A percentile compares a stretch with the other conserved stretches of the same genome.
Conservation (phyloP, 1,140 invertebrate species). For the Probaryconus sp. region DNA sequence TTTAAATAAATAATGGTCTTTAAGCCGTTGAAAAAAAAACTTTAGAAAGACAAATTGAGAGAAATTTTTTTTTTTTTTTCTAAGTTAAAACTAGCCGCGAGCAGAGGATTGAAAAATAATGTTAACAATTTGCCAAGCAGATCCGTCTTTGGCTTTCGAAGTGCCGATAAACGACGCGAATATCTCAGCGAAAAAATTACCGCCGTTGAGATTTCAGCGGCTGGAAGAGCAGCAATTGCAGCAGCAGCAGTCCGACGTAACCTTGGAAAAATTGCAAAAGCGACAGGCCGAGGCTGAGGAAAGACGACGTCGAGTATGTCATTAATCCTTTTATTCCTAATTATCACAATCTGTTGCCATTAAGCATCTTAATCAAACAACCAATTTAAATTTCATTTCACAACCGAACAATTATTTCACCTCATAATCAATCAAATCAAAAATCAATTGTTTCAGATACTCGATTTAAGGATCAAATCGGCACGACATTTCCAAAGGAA, state of each 20-base stretch:
- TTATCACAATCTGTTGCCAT: not conserved
- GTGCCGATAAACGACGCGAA: slow-evolving; percentile 60
- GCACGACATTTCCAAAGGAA: slow-evolving; percentile 53
- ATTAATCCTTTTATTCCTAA: slow-evolving; percentile 5
- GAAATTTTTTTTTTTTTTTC: slow-evolving; percentile 8
- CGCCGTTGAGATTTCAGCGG: slow-evolving; percentile 67
- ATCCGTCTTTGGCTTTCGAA: slow-evolving; percentile 66
- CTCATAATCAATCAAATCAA: not conserved
- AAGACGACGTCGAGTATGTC: slow-evolving; percentile 65
- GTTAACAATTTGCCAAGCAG: too few species aligned
- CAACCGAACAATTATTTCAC: not conserved
- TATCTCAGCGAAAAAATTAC: slow-evolving; percentile 66
- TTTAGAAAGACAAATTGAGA: too few species aligned
- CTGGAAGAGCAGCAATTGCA: slow-evolving; percentile 65
- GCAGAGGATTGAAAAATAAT: too few species aligned
- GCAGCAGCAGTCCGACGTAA: slow-evolving; percentile 43
- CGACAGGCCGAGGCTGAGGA: slow-evolving; percentile 69
- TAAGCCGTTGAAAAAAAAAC: too few species aligned
- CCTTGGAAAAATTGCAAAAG: slow-evolving; percentile 68
- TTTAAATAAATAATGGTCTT: too few species aligned
- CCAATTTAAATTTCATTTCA: not conserved
- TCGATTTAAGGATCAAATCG: slow-evolving; percentile 50
- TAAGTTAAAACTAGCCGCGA: too few species aligned
- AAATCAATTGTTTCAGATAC: slow-evolving; percentile 48
- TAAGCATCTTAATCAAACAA: too few species aligned